phyloP scores from a whole-genome alignment of 2,888 invertebrate genomes.

The Glaucopsyche alexis region DNA sequence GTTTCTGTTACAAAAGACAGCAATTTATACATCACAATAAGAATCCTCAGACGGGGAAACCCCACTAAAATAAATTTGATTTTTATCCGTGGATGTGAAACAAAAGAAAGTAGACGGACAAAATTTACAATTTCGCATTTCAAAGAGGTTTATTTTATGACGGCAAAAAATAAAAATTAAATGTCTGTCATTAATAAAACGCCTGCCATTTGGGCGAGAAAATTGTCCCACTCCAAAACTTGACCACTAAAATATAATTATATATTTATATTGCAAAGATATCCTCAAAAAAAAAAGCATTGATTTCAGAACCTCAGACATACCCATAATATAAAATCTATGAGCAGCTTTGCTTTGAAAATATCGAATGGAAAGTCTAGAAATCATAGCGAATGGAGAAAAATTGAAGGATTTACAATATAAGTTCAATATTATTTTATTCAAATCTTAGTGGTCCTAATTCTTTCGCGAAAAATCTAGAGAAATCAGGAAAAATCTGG shows the following conservation, averaged over 20 bases:
- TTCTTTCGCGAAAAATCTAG: constrained; percentile 16
- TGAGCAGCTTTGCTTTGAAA: background rate
- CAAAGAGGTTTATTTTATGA: constrained; percentile 11
- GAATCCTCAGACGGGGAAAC: constrained; percentile 18
- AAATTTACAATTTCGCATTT: constrained; percentile 20
- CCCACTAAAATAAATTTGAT: constrained; percentile 25
- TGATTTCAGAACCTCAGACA: background rate
- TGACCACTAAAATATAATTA: background rate
- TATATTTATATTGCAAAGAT: background rate
- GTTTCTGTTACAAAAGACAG: constrained; percentile 22
- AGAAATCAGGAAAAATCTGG: constrained; percentile 12
- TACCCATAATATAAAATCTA: constrained; percentile 16
- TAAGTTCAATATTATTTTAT: constrained; percentile 25
- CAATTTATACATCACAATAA: constrained; percentile 23
- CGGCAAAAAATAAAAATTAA: background rate
- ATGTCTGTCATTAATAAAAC: constrained; percentile 7
- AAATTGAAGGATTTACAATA: constrained; percentile 12
- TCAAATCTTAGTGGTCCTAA: background rate
- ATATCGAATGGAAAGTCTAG: constrained; percentile 7
- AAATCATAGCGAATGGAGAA: constrained; percentile 16
- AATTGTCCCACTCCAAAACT: background rate
- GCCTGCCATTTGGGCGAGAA: constrained; percentile 5
- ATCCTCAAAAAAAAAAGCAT: background rate
- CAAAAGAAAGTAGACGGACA: constrained; percentile 16
- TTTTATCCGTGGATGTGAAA: constrained; percentile 19